Conservation (phyloP, 1,140 invertebrate species). For the Orius insidiosus region DNA sequence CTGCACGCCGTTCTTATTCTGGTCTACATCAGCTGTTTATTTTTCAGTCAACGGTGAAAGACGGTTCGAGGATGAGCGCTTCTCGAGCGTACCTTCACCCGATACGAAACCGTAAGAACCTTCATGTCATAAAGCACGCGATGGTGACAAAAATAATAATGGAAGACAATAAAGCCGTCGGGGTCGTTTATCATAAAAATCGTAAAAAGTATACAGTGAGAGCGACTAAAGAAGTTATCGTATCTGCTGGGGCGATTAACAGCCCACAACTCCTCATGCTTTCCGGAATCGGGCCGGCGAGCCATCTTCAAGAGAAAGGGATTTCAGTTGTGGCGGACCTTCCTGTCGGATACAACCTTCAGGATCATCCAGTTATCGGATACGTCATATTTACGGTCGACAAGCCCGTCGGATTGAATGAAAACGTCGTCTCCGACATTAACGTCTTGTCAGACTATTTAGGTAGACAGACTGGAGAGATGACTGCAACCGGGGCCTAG, state of each 20-base stretch:
- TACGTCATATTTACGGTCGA: conserved; percentile 15
- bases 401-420: conserved; percentile 30
- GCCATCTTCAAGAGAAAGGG: conserved; percentile 28
- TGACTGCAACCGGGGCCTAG: conserved; percentile 66
- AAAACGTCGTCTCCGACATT: conserved; percentile 25
- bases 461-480: conserved; percentile 39
- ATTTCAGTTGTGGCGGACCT: conserved; percentile 43
- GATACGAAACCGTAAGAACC: conserved; percentile 24
- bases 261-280: conserved; percentile 48
- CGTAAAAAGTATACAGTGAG: conserved; percentile 24
- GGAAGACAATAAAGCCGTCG: conserved; percentile 38
- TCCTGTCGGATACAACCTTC: conserved; percentile 61
- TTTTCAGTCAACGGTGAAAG: conserved; percentile 35
- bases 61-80: conserved; percentile 49
- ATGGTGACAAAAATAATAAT: conserved; percentile 32
- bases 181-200: conserved; percentile 33
- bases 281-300: conserved; percentile 44
- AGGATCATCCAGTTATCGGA: conserved; percentile 37
- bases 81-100: conserved; percentile 33
- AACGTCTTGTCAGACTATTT: conserved; percentile 37
- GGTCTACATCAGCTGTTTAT: conserved; percentile 18
- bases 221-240: conserved; percentile 37
- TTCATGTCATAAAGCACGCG: conserved; percentile 29
- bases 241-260: conserved; percentile 41
- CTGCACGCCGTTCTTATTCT: not conserved